Evolutionary conservation across 2,888 invertebrate genomes (phyloP).

Genomic region (Parnassius orleans): DNA sequence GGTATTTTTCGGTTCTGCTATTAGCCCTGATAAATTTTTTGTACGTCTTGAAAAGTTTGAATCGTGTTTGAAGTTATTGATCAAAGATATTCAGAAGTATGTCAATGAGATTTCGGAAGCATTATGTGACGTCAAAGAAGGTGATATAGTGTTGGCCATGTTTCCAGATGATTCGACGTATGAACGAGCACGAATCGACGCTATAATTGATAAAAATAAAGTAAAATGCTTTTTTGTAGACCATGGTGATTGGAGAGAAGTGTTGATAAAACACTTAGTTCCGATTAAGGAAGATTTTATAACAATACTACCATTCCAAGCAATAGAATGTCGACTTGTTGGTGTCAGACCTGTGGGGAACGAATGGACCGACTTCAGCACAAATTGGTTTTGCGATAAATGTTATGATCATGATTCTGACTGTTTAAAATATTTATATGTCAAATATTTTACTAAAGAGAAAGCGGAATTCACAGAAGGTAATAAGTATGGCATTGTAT

Average conservation of each 20-base stretch:
- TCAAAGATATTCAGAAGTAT: conserved; percentile 64
- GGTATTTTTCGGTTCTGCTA: conserved; percentile 67
- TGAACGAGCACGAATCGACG: conserved; percentile 69
- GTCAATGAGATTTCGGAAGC: conserved; percentile 41
- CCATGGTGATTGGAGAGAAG: conserved; percentile 78
- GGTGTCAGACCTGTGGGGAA: conserved; percentile 71
- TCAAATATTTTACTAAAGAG: conserved; percentile 64
- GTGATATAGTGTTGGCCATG: conserved; percentile 74
- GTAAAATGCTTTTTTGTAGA: conserved; percentile 83
- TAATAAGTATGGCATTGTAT: conserved; percentile 69
- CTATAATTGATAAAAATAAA: conserved; percentile 51
- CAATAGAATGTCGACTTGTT: conserved; percentile 82
- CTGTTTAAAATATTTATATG: conserved; percentile 63
- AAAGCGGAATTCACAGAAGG: conserved; percentile 57
- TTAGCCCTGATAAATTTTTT: conserved; percentile 72
- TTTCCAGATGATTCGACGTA: conserved; percentile 65
- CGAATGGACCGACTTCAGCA: conserved; percentile 76
- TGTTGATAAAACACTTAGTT: conserved; percentile 61
- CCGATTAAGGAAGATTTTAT: conserved; percentile 75
- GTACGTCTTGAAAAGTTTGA: conserved; percentile 72
- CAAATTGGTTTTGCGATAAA: conserved; percentile 73
- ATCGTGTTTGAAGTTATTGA: conserved; percentile 54
- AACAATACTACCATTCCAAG: conserved; percentile 81
- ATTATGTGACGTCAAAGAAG: conserved; percentile 45
- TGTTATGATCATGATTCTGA: conserved; percentile 58